phyloP scores from a whole-genome alignment of 2,113 vertebrate species.

The Microtus richardsoni region DNA sequence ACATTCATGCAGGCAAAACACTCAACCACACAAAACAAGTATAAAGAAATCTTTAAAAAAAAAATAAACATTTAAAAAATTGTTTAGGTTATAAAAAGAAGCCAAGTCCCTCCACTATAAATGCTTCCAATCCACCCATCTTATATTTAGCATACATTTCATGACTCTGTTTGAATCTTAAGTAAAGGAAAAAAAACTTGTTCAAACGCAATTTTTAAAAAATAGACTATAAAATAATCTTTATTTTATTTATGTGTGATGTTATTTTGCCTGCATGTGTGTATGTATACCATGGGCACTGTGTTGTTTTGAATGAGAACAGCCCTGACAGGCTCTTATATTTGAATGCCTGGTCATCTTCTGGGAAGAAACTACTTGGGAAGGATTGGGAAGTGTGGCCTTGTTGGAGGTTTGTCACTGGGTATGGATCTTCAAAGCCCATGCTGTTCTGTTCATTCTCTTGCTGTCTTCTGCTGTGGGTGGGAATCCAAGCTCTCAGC shows the following conservation, averaged over 20 bases:
- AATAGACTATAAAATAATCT: background rate
- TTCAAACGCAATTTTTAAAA: background rate
- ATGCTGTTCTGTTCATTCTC: background rate
- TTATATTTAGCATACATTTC: background rate
- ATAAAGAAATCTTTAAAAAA: background rate
- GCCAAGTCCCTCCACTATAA: background rate
- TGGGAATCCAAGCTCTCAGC: background rate
- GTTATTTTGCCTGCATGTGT: background rate
- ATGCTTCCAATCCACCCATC: background rate
- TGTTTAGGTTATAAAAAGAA: background rate
- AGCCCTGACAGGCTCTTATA: background rate
- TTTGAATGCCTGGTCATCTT: background rate
- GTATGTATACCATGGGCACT: background rate
- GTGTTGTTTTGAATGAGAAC: background rate
- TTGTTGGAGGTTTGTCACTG: background rate
- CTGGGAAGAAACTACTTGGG: background rate
- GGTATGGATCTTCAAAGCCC: background rate
- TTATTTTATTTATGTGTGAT: background rate
- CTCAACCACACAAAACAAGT: background rate
- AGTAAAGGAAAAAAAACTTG: slow-evolving; percentile 39
- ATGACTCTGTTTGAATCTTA: slow-evolving; percentile 11
- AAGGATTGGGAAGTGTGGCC: background rate
- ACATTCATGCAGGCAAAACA: background rate
- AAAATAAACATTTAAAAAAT: background rate
- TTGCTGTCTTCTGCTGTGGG: no score